Evolutionary conservation across 2,888 invertebrate genomes (phyloP), one percentile per base, ranked within the genome.

Genomic region (Drosophila kambysellisi): DNA sequence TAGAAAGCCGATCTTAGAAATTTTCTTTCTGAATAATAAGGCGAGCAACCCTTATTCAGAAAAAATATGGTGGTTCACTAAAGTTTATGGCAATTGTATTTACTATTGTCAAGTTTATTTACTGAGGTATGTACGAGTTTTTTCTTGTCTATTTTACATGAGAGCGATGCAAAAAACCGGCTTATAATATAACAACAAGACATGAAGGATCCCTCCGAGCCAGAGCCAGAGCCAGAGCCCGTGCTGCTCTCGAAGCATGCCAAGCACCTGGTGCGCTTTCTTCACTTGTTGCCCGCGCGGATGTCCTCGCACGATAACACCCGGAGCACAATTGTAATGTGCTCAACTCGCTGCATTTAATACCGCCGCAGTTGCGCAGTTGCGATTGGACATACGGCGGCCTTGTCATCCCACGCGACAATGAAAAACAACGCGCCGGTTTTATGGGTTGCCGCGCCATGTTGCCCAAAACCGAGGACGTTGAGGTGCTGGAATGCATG

Each of bases 371-470:
- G 57, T 94, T 96, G 58, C 95, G 95, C 82, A 92, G 95, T n/a
- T n/a, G n/a, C 75, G 95, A 98, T 65, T 99, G 99, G 99, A 95
- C 99, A 69, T 99, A 99, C 93, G 95, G 95, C 35, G 94, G 98
- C 30, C 98, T 99, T 94, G 95, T 98, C 12, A 94, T 94, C 56
- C 96, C 96, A 74, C 93, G 93, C 83, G 94, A 93, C 67, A 94
- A 94, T 93, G 94, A 94, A 88, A 92, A 82, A 4, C 84, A 88
- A 35, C 92, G 91, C 76, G 93, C 93, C 54, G 94, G 94, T 29
- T 94, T 94, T 87, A 93, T 93, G 91, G 97, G 93, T 0, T 96
- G 96, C 0, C 95, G 96, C 17, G 95, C 95, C 33, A 92, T 96
- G 69, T 95, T 95, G 15, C 93, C 93, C 91, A 50, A 92, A 91